Evolutionary conservation across 2,113 vertebrate species (phyloP), one percentile per base, ranked within the genome.

Genomic region (Corvus moneduloides): DNA sequence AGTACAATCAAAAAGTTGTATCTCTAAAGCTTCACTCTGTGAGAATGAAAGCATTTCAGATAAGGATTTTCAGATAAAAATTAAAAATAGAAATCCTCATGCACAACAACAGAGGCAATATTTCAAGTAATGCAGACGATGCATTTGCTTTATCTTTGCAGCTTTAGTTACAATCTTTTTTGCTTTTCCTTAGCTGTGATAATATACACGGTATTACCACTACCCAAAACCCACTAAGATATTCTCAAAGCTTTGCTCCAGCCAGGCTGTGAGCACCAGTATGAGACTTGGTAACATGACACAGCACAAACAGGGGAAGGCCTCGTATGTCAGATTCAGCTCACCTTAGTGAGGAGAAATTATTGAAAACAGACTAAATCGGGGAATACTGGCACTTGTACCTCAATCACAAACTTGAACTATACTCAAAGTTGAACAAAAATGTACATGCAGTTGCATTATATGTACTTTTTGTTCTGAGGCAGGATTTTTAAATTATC

Each of bases 241-340:
- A 19, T 56, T 79, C n/a, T 51, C 62, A 86, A 79, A 80, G 44
- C 48, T 83, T 79, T 68, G 44, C 14, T 80, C 41, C 7, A 3
- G 30, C 35, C 16, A 55, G 15, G 22, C 44, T 73, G 39, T 0
- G 0, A 84, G 46, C 2, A 5, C 14, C 46, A 78, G 23, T 16
- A 69, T 44, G 48, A 49, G 35, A 61, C 21, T 6, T 61, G 27
- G 19, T 30, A 71, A 80, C 8, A 14, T 0, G 11, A 73, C 24
- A 77, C 8, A 37, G 37, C 37, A 68, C 11, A 52, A 39, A 43
- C 1, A 11, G 17, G 24, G 26, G 9, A 82, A 90, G 82, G 44
- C 6, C 39, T 52, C 33, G 43, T 69, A 11, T 28, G 51, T 46
- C 69, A 66, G 61, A 46, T 35, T 73, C 56, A 56, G 20, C 18